Base-by-base conservation (phyloP, 2,888 invertebrate genomes). In the Apoda limacodes region DNA sequence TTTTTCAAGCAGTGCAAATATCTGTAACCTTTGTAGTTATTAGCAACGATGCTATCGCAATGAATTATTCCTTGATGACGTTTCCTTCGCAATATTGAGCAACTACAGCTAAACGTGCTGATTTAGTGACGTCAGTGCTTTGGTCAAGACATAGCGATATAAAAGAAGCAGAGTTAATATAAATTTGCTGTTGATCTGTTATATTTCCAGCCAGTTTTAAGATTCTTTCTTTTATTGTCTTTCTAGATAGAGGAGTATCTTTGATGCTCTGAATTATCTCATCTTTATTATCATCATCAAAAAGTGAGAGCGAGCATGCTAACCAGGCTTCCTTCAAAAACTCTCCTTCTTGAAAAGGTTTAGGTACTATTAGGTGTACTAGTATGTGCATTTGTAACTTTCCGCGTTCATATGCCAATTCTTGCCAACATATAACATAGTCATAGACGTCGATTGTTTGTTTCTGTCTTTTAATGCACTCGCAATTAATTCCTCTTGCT, bases 111-210 rank as follows among this genome's bases (percentile, higher is more conserved):
- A 41, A 41, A 34, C 38, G 35, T 41, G 32, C 32, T 28, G 41
- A 41, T 41, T 41, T 41, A 25, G 38, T 38, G 41, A 41, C 38
- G 38, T 41, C 36, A 41, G 38, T 38, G 32, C 41, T 38, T 38
- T 36, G 32, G 36, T 41, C 35, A 30, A 40, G 36, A 30, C 34
- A 32, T 25, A 33, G 28, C 32, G 28, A 36, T 36, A 36, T 32
- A 32, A 36, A 36, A 30, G 32, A 32, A 36, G 36, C 30, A 32
- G 20, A 20, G 24, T 25, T 29, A 29, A 36, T 36, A 30, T 32
- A 22, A 32, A 30, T 29, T 30, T 32, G 32, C 32, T 36, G 36
- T 36, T 36, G 32, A 29, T 36, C 29, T 36, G 36, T 36, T n/a
- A n/a, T n/a, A n/a, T n/a, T n/a, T n/a, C n/a, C n/a, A n/a, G n/a